A percentile compares a stretch with the other conserved stretches of the same genome.
Conservation (phyloP, 2,113 vertebrate species). For the Ellobius talpinus region DNA sequence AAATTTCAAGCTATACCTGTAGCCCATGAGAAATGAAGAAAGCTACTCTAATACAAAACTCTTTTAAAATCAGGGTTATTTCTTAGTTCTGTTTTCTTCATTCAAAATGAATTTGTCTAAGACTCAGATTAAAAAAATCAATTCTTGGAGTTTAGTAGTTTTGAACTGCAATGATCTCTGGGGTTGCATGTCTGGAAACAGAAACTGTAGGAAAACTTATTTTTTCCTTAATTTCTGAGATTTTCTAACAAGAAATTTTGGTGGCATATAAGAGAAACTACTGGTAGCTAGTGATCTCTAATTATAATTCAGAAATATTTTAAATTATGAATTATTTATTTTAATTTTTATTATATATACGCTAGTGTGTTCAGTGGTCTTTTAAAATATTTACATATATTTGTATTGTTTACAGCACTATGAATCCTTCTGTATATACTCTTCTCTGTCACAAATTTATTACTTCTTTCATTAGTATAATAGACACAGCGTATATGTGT, state of each 20-base stretch:
- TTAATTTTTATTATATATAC: neutral
- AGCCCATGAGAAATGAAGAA: neutral
- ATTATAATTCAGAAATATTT: constrained; percentile 15
- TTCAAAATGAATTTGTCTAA: constrained; percentile 61
- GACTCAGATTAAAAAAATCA: constrained; percentile 45
- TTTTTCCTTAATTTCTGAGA: constrained; percentile 19
- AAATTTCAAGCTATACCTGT: neutral
- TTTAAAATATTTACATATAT: neutral
- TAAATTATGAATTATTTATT: neutral
- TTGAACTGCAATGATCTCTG: constrained; percentile 59
- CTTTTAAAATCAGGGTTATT: constrained; percentile 33
- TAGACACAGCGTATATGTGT: neutral
- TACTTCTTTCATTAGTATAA: neutral
- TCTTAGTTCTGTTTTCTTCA: constrained; percentile 39
- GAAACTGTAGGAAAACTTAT: constrained; percentile 49
- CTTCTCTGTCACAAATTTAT: neutral
- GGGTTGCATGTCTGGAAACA: constrained; percentile 29
- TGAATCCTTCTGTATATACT: neutral
- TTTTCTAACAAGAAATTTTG: neutral
- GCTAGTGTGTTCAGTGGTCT: neutral
- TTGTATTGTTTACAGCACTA: neutral
- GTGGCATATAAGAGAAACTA: neutral
- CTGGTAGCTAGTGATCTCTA: neutral
- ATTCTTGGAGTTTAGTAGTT: constrained; percentile 31
- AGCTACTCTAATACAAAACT: neutral